Base-by-base conservation (phyloP, 2,797 vertebrate genomes). In the Gephyroberyx darwinii region DNA sequence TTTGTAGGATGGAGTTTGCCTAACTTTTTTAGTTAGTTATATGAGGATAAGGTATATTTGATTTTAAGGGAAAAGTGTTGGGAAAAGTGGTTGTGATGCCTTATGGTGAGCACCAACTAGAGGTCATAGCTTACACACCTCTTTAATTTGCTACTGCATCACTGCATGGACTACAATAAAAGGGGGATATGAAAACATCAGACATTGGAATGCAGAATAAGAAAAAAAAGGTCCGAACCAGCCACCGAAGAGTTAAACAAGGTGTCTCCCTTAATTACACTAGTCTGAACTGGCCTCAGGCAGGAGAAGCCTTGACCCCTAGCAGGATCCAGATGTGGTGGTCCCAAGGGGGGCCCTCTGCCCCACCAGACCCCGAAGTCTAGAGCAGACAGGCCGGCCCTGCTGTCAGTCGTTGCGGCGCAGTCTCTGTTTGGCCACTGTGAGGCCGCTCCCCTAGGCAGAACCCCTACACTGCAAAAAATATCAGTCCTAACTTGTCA, bases 311-410 rank as follows among this genome's bases (percentile, higher is more conserved):
- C 95, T 96, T 98, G 97, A 98, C 97, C 96, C 96, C 94, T 96
- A 96, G 96, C 96, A 95, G 95, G 95, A 97, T 98, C 97, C 97
- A 98, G 97, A 98, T 99, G 97, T 99, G 95, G 93, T 63, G 91
- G 93, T 96, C 96, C 94, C 96, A 82, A 92, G 96, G 96, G 91
- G 92, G 88, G 93, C 90, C 91, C 89, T 90, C 78, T 63, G 88
- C 85, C 85, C 86, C 82, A 81, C 77, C 88, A 92, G 89, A 92
- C 88, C 93, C 93, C 92, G 92, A 92, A 90, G 91, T 91, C 31
- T 69, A 90, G 84, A 91, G 92, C 92, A 93, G 93, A 94, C 92
- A 91, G 89, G 84, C 88, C 85, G 89, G 86, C 78, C 92, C 90
- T 91, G 92, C 90, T 74, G 87, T 80, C 92, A 90, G 90, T 86